These are phyloP conservation scores for Sitta europaea DNA, from an alignment of 2,113 vertebrate species.

Conservation along the genomic window DNA sequence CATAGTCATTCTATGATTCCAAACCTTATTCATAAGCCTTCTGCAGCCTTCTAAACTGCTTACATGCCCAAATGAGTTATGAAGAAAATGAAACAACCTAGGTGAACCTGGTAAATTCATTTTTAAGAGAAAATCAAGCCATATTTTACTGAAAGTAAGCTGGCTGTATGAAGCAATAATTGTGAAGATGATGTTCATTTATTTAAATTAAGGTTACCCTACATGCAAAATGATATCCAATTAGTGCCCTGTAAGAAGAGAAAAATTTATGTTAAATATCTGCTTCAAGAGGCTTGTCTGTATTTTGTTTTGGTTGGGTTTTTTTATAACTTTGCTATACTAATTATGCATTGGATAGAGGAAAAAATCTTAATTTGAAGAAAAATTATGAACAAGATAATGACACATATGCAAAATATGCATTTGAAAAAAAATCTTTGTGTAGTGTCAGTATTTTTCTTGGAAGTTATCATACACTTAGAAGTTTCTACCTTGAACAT, in stretches of 20 bases:
- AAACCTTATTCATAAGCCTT: background rate
- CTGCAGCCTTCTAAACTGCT: background rate
- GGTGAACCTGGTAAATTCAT: background rate
- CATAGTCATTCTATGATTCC: background rate
- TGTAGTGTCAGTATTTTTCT: background rate
- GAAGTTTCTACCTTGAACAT: background rate
- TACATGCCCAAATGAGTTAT: background rate
- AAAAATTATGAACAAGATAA: background rate
- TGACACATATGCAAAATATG: background rate
- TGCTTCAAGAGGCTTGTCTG: background rate
- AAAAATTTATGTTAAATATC: background rate
- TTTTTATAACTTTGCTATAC: background rate
- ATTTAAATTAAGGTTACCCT: background rate
- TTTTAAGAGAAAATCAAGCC: background rate
- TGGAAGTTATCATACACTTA: background rate
- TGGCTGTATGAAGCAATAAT: background rate
- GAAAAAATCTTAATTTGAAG: background rate
- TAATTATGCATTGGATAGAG: background rate
- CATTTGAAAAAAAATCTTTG: background rate
- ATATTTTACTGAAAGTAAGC: background rate
- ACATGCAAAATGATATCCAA: background rate
- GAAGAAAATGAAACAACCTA: background rate
- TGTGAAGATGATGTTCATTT: background rate
- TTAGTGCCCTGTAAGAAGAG: background rate
- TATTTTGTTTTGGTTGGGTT: background rate